phyloP scores from a whole-genome alignment of 2,113 vertebrate genomes.

The Caracal caracal region DNA sequence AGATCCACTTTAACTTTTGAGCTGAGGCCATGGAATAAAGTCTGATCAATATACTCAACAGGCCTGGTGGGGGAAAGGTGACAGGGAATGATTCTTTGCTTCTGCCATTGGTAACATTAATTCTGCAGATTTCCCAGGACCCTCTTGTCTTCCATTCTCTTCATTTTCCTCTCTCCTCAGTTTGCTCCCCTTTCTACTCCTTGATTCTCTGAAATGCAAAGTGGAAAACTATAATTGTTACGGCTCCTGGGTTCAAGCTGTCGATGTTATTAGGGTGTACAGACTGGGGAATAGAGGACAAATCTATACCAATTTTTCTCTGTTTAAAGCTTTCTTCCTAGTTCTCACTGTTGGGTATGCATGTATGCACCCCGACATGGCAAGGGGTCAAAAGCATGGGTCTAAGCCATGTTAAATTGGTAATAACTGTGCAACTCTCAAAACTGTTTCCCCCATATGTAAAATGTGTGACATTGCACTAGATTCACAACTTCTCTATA shows the following conservation, averaged over 20 bases:
- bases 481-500: not conserved
- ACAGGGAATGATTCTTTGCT: not conserved
- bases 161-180: not conserved
- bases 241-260: not conserved
- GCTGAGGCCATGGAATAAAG: not conserved
- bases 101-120: not conserved
- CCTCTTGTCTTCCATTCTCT: not conserved
- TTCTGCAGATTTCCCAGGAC: not conserved
- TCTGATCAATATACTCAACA: not conserved
- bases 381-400: not conserved
- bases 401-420: not conserved
- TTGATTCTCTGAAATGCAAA: not conserved
- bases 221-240: not conserved
- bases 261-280: not conserved
- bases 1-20: not conserved
- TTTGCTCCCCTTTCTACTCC: not conserved
- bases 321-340: not conserved
- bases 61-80: not conserved
- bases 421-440: not conserved
- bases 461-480: not conserved
- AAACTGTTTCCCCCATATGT: not conserved
- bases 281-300: not conserved
- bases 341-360: not conserved
- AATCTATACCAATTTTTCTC: not conserved
- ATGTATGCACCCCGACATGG: not conserved